Conservation (phyloP, 2,888 invertebrate genomes). For the Crematogaster levior region DNA sequence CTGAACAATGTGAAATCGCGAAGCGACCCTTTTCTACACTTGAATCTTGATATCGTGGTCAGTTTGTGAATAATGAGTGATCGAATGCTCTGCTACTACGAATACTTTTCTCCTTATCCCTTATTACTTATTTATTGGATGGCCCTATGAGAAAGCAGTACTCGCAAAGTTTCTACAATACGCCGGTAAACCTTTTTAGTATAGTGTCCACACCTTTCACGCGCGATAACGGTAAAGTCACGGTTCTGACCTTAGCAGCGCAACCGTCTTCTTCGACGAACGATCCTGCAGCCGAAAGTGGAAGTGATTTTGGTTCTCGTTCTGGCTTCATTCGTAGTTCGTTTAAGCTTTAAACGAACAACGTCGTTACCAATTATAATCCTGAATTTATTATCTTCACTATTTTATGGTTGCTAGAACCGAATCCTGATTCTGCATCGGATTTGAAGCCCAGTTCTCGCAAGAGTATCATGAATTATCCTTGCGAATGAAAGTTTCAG, state of each 20-base stretch:
- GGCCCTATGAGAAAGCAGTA: conserved; percentile 40
- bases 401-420: background rate
- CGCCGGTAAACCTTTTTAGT: background rate
- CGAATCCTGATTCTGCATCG: background rate
- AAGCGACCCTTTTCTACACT: background rate
- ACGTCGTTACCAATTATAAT: background rate
- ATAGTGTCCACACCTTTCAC: conserved; percentile 13
- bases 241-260: background rate
- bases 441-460: background rate
- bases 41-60: conserved; percentile 5
- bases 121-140: conserved; percentile 45
- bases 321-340: background rate
- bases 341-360: conserved; percentile 9
- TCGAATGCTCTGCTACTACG: background rate
- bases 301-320: conserved; percentile 20
- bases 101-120: conserved; percentile 14
- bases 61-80: conserved; percentile 11
- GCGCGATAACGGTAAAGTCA: conserved; percentile 1
- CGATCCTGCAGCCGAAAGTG: background rate
- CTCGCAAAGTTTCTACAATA: conserved; percentile 5
- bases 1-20: conserved; percentile 27
- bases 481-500: background rate
- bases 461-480: background rate
- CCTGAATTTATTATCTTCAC: background rate
- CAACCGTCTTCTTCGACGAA: background rate